Conservation (phyloP, 2,888 invertebrate genomes). For the Acrobasis repandana region DNA sequence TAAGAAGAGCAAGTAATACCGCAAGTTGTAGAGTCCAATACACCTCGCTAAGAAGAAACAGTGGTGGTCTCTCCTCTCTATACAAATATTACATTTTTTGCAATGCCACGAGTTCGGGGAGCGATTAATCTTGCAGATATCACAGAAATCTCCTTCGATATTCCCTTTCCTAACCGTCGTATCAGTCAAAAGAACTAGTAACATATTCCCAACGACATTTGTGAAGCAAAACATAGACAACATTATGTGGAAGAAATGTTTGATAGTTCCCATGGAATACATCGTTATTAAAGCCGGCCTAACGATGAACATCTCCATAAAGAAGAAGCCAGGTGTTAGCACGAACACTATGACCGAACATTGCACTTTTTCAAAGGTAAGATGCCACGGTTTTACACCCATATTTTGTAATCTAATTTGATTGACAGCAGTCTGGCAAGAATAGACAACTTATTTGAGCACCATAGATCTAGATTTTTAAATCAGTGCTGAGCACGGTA, state of each 20-base stretch:
- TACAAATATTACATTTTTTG: conserved; percentile 88
- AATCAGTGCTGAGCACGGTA: too few species aligned
- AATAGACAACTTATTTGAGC: background rate
- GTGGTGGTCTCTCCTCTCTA: conserved; percentile 91
- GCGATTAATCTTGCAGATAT: conserved; percentile 85
- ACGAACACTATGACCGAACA: conserved; percentile 45
- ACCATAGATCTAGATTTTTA: too few species aligned
- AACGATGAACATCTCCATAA: conserved; percentile 55
- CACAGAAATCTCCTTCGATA: conserved; percentile 82
- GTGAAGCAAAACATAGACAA: conserved; percentile 50
- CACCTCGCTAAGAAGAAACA: conserved; percentile 93
- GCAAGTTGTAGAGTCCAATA: conserved; percentile 90
- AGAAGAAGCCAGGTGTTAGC: conserved; percentile 51
- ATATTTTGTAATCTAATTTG: background rate
- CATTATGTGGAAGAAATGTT: conserved; percentile 46
- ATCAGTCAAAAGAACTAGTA: conserved; percentile 49
- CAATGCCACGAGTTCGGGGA: conserved; percentile 95
- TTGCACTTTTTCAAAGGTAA: conserved; percentile 37
- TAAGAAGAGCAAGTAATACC: conserved; percentile 90
- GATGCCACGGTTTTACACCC: conserved; percentile 1
- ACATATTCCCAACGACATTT: conserved; percentile 62
- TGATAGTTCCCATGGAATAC: conserved; percentile 41
- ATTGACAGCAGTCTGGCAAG: background rate
- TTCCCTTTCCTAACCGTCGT: conserved; percentile 39
- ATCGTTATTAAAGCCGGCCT: conserved; percentile 44